A percentile compares a stretch with the other conserved stretches of the same genome.
These are phyloP conservation scores for Phrynocephalus guinanensis DNA, from an alignment of 2,797 vertebrate genomes.

Conservation along the genomic window DNA sequence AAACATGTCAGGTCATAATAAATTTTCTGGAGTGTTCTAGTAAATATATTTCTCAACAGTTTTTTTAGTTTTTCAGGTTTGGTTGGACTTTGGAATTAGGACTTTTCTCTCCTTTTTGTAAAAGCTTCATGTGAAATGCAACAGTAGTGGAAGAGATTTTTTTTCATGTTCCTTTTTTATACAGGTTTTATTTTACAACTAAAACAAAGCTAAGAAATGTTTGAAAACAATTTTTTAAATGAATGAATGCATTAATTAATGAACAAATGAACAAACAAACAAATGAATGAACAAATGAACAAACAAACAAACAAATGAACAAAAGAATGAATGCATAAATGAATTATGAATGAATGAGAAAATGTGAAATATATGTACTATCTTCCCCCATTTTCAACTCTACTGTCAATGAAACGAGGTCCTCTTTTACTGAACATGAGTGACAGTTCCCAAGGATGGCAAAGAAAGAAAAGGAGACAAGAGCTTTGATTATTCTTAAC, in stretches of 20 bases:
- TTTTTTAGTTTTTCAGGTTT: neutral
- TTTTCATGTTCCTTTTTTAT: conserved; percentile 35
- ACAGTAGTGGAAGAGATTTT: conserved; percentile 33
- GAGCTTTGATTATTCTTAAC: neutral
- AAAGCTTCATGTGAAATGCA: conserved; percentile 9
- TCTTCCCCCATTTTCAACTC: no score
- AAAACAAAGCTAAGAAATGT: no score
- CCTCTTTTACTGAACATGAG: neutral
- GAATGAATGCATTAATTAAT: no score
- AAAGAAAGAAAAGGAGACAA: neutral
- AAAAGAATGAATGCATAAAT: no score
- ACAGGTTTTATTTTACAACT: no score
- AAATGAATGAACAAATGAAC: no score
- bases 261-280: no score
- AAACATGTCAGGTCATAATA: neutral
- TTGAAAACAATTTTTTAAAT: no score
- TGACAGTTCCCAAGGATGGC: neutral
- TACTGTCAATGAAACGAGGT: neutral
- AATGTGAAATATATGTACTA: no score
- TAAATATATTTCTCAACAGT: neutral
- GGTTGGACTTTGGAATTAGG: neutral
- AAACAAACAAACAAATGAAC: no score
- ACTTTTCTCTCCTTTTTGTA: neutral
- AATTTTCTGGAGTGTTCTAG: neutral
- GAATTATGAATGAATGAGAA: no score